phyloP scores from a whole-genome alignment of 2,888 invertebrate species.

The Parnassius mnemosyne region DNA sequence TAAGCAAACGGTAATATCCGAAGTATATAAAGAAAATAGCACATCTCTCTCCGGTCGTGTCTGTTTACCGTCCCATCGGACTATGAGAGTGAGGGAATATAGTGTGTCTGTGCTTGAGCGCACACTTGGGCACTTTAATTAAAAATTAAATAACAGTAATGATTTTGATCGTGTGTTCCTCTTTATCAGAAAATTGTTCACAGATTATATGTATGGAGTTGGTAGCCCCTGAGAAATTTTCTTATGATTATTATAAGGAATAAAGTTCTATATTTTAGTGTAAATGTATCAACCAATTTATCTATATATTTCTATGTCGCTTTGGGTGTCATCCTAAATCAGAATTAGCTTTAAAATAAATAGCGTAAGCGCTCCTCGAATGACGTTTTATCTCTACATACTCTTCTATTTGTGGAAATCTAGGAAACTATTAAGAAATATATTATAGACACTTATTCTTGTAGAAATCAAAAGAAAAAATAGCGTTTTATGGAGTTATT shows the following conservation, averaged over 20 bases:
- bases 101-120: too few relatives aligned
- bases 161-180: too few relatives aligned
- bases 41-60: too few relatives aligned
- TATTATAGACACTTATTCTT: constrained; percentile 18
- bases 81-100: too few relatives aligned
- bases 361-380: constrained; percentile 18
- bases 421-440: constrained; percentile 20
- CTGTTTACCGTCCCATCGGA: too few relatives aligned
- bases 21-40: too few relatives aligned
- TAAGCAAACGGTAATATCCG: too few relatives aligned
- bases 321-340: constrained; percentile 63
- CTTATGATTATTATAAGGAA: constrained; percentile 78
- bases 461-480: constrained; percentile 10
- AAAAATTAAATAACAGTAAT: too few relatives aligned
- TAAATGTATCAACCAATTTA: constrained; percentile 58
- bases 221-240: constrained; percentile 59
- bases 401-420: constrained; percentile 21
- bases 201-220: constrained; percentile 38
- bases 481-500: constrained; percentile 10
- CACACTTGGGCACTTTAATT: too few relatives aligned
- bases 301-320: constrained; percentile 72
- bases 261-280: constrained; percentile 66
- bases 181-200: constrained; percentile 35
- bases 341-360: constrained; percentile 41
- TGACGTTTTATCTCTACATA: constrained; percentile 23